Evolutionary conservation across 2,797 vertebrate genomes (phyloP), one percentile per base, ranked within the genome.

Genomic region (Brotula barbata): DNA sequence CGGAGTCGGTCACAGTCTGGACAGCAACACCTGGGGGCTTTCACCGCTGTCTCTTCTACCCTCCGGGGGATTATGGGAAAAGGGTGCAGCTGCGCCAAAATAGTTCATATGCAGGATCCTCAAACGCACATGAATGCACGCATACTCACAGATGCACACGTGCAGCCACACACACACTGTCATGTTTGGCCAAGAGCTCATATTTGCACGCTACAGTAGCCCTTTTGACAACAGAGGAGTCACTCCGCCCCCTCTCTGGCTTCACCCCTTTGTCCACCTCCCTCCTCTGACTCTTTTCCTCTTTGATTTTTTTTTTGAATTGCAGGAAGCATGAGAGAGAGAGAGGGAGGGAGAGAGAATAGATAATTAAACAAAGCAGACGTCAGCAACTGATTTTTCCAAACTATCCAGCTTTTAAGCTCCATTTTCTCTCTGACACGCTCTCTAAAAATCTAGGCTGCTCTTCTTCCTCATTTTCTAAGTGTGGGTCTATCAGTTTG

Each of bases 71-170:
- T 75, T 47, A 83, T 25, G 50, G 55, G 70, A 41, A 77, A 48
- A 68, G 75, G 34, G 13, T 79, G 75, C 84, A 87, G 85, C 83
- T 87, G 84, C 51, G 63, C 41, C 71, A 79, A 69, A 77, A 87
- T 87, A 81, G 83, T 81, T 84, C 75, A 82, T 61, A 64, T 67
- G 44, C 54, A 58, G 39, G 1, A 63, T 22, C 25, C 58, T 64
- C 58, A 33, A 47, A 43, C 46, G 33, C 54, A 44, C 46, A 48
- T 16, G 14, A 5, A 19, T 31, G 40, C 45, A 20, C 45, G 22
- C 43, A 23, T 3, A 23, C 43, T 4, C 21, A 15, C 43, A 23
- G 25, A 28, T 3, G n/a, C 20, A 22, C 15, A 34, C 58, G 25
- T 34, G 50, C n/a, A n/a, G 25, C 52, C 23, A 7, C 46, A 39